Evolutionary conservation across 1,140 invertebrate genomes (phyloP).

Genomic region (Lithobius niger): DNA sequence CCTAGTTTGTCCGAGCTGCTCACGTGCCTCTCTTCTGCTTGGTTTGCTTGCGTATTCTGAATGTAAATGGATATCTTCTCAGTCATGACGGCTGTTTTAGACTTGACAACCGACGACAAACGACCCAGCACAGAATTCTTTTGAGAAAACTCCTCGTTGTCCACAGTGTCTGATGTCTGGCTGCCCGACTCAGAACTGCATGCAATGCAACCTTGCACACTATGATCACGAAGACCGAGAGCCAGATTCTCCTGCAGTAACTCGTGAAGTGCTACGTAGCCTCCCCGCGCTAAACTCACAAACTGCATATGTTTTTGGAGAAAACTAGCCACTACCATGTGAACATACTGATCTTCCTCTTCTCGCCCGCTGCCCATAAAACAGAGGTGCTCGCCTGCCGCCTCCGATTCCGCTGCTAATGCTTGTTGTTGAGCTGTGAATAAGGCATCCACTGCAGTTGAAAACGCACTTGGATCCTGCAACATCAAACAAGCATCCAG

Average conservation of each 20-base stretch:
- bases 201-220: conserved; percentile 58
- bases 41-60: conserved; percentile 51
- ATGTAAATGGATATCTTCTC: conserved; percentile 90
- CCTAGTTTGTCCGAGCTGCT: conserved; percentile 61
- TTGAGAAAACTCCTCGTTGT: conserved; percentile 18
- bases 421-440: conserved; percentile 80
- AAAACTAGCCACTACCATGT: conserved; percentile 97
- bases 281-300: conserved; percentile 81
- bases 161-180: background rate
- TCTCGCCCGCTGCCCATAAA: conserved; percentile 90
- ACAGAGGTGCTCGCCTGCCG: conserved; percentile 90
- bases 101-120: conserved; percentile 51
- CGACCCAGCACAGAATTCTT: conserved; percentile 29
- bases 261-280: conserved; percentile 73
- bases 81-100: conserved; percentile 83
- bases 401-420: conserved; percentile 68
- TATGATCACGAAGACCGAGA: conserved; percentile 67
- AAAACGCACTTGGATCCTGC: conserved; percentile 86
- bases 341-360: conserved; percentile 91
- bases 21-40: conserved; percentile 43
- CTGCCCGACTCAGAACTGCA: conserved; percentile 37
- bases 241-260: conserved; percentile 55
- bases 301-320: conserved; percentile 85
- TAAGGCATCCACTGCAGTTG: conserved; percentile 85
- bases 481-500: conserved; percentile 94